A percentile compares a stretch with the other conserved stretches of the same genome.
These are phyloP conservation scores for Aeoliscus strigatus DNA, from an alignment of 2,797 vertebrate genomes.

Conservation along the genomic window DNA sequence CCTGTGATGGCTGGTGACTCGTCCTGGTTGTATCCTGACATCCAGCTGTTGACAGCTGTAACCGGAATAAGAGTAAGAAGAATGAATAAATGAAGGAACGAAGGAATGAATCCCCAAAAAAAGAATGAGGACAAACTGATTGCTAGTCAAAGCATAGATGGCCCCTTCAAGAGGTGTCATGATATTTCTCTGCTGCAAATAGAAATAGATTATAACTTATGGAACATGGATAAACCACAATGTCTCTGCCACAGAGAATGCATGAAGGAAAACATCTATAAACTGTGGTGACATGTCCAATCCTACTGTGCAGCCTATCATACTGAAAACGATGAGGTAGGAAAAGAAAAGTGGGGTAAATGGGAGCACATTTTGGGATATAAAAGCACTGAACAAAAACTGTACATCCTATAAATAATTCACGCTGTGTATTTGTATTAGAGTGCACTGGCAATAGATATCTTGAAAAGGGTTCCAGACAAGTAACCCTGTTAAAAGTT, in stretches of 20 bases:
- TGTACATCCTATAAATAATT: constrained; percentile 23
- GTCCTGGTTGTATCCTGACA: too few relatives aligned
- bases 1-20: too few relatives aligned
- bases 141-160: constrained; percentile 20
- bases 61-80: too few relatives aligned
- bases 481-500: constrained; percentile 20
- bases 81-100: too few relatives aligned
- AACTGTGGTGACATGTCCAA: constrained; percentile 26
- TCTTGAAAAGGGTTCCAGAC: constrained; percentile 3
- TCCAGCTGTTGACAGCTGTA: too few relatives aligned
- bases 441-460: constrained; percentile 8
- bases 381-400: constrained; percentile 5
- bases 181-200: constrained; percentile 38
- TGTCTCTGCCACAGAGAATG: constrained; percentile 15
- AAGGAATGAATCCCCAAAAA: too few relatives aligned
- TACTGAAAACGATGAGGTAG: constrained; percentile 25
- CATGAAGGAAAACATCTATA: constrained; percentile 42
- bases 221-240: constrained; percentile 43
- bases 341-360: constrained; percentile 25
- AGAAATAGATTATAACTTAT: constrained; percentile 49
- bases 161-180: constrained; percentile 21
- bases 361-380: constrained; percentile 8
- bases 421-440: constrained; percentile 12
- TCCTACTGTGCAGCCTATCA: constrained; percentile 29
- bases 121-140: constrained; percentile 16